phyloP scores from a whole-genome alignment of 2,113 vertebrate genomes.

The Pristiophorus japonicus region DNA sequence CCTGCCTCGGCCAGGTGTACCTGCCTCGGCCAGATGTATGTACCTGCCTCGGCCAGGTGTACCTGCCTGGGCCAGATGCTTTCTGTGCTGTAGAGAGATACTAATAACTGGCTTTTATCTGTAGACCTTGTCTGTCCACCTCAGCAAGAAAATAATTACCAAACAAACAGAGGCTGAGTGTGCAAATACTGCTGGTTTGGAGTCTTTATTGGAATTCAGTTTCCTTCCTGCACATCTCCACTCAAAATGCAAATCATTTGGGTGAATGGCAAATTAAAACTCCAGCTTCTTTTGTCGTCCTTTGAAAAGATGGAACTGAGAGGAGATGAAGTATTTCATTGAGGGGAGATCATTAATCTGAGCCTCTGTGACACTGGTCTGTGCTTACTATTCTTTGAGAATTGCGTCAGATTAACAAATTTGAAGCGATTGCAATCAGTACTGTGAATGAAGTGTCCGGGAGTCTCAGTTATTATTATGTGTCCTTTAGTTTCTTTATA shows the following conservation, averaged over 20 bases:
- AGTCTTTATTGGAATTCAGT: background rate
- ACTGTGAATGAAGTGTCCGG: background rate
- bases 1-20: too few species aligned
- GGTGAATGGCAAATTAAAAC: background rate
- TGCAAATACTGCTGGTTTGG: background rate
- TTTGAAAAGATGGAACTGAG: background rate
- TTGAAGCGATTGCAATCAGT: background rate
- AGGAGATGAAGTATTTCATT: background rate
- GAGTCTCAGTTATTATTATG: background rate
- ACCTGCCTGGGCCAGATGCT: too few species aligned
- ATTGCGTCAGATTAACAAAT: background rate
- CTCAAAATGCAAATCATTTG: background rate
- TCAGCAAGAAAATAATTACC: background rate
- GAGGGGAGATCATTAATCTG: background rate
- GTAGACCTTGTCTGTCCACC: too few species aligned
- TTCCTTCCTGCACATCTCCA: background rate
- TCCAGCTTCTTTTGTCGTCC: background rate
- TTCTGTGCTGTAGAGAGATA: too few species aligned
- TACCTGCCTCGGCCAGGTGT: too few species aligned
- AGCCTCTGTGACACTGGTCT: background rate
- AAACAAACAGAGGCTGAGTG: background rate
- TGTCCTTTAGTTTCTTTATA: background rate
- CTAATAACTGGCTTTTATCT: too few species aligned
- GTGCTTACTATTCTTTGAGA: background rate
- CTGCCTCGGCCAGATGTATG: too few species aligned